These are phyloP conservation scores for Euclidia mi DNA, from an alignment of 2,888 invertebrate species.

Conservation along the genomic window DNA sequence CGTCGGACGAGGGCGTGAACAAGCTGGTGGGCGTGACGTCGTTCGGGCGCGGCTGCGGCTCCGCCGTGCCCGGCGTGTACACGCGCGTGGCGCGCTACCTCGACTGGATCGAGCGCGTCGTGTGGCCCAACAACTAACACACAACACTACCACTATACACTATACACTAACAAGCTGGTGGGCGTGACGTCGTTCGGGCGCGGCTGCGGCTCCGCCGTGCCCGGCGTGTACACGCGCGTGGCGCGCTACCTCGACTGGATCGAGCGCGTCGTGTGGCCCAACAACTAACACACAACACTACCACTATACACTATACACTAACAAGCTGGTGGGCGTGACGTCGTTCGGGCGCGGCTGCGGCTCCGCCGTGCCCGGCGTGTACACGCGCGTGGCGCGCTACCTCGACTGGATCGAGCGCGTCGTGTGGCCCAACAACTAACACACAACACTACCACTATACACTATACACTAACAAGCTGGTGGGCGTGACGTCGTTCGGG, in stretches of 20 bases:
- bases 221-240: conserved; percentile 84
- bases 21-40: conserved; percentile 83
- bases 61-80: conserved; percentile 81
- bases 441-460: too few species aligned
- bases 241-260: conserved; percentile 83
- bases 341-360: conserved; percentile 86
- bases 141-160: too few species aligned
- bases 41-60: conserved; percentile 84
- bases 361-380: conserved; percentile 79
- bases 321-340: conserved; percentile 80
- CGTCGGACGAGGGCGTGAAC: conserved; percentile 63
- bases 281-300: conserved; percentile 27
- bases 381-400: conserved; percentile 78
- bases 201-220: conserved; percentile 79
- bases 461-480: conserved; percentile 74
- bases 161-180: conserved; percentile 76
- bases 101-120: conserved; percentile 80
- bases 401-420: conserved; percentile 81
- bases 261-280: conserved; percentile 76
- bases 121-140: conserved; percentile 68
- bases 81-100: conserved; percentile 78
- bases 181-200: conserved; percentile 86
- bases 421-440: conserved; percentile 70
- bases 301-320: too few species aligned
- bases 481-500: conserved; percentile 86